These are phyloP conservation scores for Morinoia aosen DNA, from an alignment of 2,888 invertebrate species.

Conservation along the genomic window DNA sequence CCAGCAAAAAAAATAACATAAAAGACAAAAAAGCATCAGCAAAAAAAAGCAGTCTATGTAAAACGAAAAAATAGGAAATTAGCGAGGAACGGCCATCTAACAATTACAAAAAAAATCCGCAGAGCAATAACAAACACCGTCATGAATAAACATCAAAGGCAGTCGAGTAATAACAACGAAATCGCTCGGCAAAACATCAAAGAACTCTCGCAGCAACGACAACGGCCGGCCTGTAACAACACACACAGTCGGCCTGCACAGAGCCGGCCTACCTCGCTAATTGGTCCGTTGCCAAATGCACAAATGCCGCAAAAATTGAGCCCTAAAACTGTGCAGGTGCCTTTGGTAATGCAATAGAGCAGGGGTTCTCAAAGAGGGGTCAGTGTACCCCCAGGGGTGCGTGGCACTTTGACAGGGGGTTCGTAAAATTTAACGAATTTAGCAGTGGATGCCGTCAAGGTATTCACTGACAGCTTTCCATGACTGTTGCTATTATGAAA, in stretches of 20 bases:
- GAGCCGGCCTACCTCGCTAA: not conserved
- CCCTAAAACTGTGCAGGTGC: not conserved
- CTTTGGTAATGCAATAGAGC: not conserved
- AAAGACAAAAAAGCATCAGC: not conserved
- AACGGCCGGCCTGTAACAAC: not conserved
- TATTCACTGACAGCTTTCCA: too few species aligned
- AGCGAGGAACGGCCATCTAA: not conserved
- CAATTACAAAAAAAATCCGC: too few species aligned
- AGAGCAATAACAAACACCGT: too few species aligned
- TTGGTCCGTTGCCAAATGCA: not conserved
- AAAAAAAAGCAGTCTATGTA: not conserved
- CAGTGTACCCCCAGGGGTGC: too few species aligned
- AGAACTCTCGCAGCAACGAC: not conserved
- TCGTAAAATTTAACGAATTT: too few species aligned
- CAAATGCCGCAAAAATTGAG: not conserved
- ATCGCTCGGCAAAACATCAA: not conserved
- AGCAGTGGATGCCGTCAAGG: too few species aligned
- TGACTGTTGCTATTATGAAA: too few species aligned
- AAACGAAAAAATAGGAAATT: not conserved
- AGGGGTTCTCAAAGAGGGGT: too few species aligned
- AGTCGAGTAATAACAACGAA: not conserved
- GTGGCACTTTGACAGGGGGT: too few species aligned
- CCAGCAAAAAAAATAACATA: not conserved
- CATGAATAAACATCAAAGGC: not conserved
- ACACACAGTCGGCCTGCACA: not conserved